Percentiles rank a stretch among this genome's conserved stretches.
Conservation (phyloP, 2,888 invertebrate species). For the Coenonympha glycerion region DNA sequence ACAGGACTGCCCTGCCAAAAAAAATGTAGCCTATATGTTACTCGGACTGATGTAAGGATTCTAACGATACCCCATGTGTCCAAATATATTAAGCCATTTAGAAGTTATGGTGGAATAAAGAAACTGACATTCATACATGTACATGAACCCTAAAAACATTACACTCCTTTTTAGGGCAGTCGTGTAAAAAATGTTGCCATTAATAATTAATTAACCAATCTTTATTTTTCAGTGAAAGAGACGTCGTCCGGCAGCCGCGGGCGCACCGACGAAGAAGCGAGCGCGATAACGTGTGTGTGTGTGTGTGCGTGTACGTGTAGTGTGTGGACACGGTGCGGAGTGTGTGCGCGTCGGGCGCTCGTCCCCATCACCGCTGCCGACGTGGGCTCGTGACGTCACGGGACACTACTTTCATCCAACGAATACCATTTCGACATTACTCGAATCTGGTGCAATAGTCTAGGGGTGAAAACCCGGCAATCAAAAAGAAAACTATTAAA, state of each 20-base stretch:
- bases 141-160: too few relatives aligned
- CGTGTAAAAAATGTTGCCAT: slow-evolving; percentile 3
- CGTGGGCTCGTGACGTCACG: slow-evolving; percentile 15
- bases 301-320: slow-evolving; percentile 19
- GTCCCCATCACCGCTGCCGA: slow-evolving; percentile 11
- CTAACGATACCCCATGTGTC: too few relatives aligned
- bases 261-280: slow-evolving; percentile 58
- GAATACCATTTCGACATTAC: background rate
- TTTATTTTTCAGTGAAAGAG: slow-evolving; percentile 62
- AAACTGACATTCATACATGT: too few relatives aligned
- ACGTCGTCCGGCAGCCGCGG: slow-evolving; percentile 62
- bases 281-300: slow-evolving; percentile 48
- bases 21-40: too few relatives aligned
- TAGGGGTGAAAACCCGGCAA: too few relatives aligned
- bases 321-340: slow-evolving; percentile 27
- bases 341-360: slow-evolving; percentile 18
- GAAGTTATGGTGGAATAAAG: too few relatives aligned
- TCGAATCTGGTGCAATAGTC: too few relatives aligned
- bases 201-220: slow-evolving; percentile 21
- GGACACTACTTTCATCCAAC: background rate
- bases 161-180: too few relatives aligned
- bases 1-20: too few relatives aligned
- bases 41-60: too few relatives aligned
- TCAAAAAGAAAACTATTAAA: too few relatives aligned
- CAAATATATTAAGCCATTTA: too few relatives aligned